Evolutionary conservation across 2,797 vertebrate species (phyloP), one percentile per base, ranked within the genome.

Genomic region (Myiotriccus ornatus): DNA sequence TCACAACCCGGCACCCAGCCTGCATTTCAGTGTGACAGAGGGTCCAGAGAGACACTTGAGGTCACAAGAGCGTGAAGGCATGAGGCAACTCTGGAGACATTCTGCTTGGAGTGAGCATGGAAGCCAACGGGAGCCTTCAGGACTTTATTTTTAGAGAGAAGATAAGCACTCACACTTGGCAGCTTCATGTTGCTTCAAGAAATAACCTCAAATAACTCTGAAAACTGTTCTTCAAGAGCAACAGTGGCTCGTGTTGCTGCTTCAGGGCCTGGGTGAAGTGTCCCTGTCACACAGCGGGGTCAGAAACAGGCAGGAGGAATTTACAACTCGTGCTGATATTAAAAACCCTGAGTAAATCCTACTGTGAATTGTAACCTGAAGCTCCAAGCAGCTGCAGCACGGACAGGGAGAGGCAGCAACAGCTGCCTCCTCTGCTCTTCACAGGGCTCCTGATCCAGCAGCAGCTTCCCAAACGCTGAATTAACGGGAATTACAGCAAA

Each of bases 231-330:
- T 13, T 56, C 7, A 16, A 50, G 19, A 64, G 73, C 30, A 59
- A 1, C 2, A 4, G 3, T 28, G 28, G 43, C 55, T 62, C 1
- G 0, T 6, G 44, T 3, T 56, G 41, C 67, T 65, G 2, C 32
- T n/a, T 13, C 16, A 23, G 57, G 15, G 27, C 71, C 63, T 56
- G 23, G 2, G 23, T 24, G 6, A 59, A 20, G 60, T 1, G 23
- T 8, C 27, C 32, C n/a, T 4, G 49, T 25, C 67, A 57, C 39
- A 12, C 10, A 35, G 53, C 0, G 1, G 53, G 25, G 20, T 18
- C 68, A 88, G 49, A 37, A 52, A 18, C 37, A 49, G 23, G 35
- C 47, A 65, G 53, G 16, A 78, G 53, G 59, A 39, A 47, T 64
- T 85, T 12, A 67, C 53, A 55, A 8, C 39, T 62, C 35, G 4